These are phyloP conservation scores for Porites evermanni DNA, from an alignment of 92 coral and sea anemone species.

Conservation along the genomic window DNA sequence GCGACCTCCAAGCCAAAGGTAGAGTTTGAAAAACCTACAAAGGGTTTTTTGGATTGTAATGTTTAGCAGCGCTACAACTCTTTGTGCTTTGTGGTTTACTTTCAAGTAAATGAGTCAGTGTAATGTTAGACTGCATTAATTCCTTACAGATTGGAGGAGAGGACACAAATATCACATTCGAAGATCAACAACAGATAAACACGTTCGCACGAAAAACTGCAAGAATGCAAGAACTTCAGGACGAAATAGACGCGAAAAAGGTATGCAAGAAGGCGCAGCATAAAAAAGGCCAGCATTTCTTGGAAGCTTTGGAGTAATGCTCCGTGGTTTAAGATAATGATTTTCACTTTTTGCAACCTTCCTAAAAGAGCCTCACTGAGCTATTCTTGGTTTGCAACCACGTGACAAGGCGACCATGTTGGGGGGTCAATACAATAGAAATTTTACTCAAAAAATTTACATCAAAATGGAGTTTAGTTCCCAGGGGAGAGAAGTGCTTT, in stretches of 20 bases:
- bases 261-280: slow-evolving; percentile 28
- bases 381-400: too few species aligned
- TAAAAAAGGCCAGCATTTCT: too few species aligned
- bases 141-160: slow-evolving; percentile 71
- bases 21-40: background rate
- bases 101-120: background rate
- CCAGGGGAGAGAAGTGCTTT: too few species aligned
- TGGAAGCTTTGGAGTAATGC: background rate
- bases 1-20: slow-evolving; percentile 79
- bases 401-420: too few species aligned
- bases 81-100: background rate
- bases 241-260: slow-evolving; percentile 87
- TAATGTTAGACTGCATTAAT: background rate
- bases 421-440: too few species aligned
- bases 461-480: too few species aligned
- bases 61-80: too few species aligned
- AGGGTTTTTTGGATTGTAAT: background rate
- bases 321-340: background rate
- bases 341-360: too few species aligned
- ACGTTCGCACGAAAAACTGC: slow-evolving; percentile 94
- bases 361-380: too few species aligned
- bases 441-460: too few species aligned
- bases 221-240: slow-evolving; percentile 86
- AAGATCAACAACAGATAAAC: slow-evolving; percentile 95
- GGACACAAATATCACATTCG: slow-evolving; percentile 90